phyloP scores from a whole-genome alignment of 2,888 invertebrate genomes.

The Chrysolina oricalcia region DNA sequence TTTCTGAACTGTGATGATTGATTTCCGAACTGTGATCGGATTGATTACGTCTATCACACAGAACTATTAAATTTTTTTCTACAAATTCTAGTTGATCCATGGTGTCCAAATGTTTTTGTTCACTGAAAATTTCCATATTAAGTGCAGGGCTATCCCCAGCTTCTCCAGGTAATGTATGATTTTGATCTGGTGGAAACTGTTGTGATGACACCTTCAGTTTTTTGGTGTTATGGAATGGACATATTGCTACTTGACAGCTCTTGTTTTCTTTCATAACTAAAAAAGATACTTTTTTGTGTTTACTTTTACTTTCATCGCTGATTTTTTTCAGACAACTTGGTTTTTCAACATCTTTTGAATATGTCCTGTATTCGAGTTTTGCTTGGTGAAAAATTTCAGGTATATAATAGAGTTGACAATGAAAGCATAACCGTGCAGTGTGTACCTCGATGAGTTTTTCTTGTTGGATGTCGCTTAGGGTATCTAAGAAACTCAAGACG shows the following conservation, averaged over 20 bases:
- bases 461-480: slow-evolving; percentile 51
- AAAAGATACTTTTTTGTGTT: slow-evolving; percentile 56
- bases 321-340: slow-evolving; percentile 50
- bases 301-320: slow-evolving; percentile 40
- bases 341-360: slow-evolving; percentile 34
- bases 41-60: slow-evolving; percentile 13
- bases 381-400: slow-evolving; percentile 39
- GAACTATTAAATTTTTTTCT: slow-evolving; percentile 25
- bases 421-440: slow-evolving; percentile 43
- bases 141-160: background rate
- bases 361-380: slow-evolving; percentile 27
- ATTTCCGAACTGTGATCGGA: slow-evolving; percentile 3
- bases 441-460: slow-evolving; percentile 51
- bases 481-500: slow-evolving; percentile 60
- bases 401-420: slow-evolving; percentile 25
- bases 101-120: slow-evolving; percentile 1
- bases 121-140: background rate
- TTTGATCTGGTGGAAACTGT: slow-evolving; percentile 36
- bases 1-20: slow-evolving; percentile 4
- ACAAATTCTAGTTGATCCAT: background rate
- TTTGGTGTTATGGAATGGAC: slow-evolving; percentile 46
- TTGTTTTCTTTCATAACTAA: slow-evolving; percentile 53
- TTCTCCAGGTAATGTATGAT: slow-evolving; percentile 6
- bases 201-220: slow-evolving; percentile 33
- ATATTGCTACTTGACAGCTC: slow-evolving; percentile 48